A percentile compares a stretch with the other conserved stretches of the same genome.
These are phyloP conservation scores for Tuta absoluta DNA, from an alignment of 2,888 invertebrate species.

Conservation along the genomic window DNA sequence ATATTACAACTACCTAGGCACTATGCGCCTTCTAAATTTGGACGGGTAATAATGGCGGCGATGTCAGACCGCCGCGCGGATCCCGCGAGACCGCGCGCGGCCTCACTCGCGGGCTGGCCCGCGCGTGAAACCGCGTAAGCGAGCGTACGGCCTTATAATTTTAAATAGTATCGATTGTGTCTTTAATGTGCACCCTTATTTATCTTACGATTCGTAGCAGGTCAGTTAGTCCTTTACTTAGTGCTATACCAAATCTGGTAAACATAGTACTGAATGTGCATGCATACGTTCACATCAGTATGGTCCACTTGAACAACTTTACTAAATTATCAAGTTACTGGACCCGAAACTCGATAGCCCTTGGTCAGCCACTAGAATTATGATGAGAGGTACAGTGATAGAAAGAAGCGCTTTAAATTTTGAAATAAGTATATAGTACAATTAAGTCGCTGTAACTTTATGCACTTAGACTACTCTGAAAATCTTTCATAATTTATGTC, in stretches of 20 bases:
- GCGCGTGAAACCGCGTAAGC: too few species aligned
- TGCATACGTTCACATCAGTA: constrained; percentile 29
- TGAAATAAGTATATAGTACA: neutral
- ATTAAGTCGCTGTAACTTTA: too few species aligned
- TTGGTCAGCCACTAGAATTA: constrained; percentile 65
- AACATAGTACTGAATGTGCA: neutral
- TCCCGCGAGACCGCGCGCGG: too few species aligned
- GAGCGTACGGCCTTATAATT: too few species aligned
- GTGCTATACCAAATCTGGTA: constrained; percentile 22
- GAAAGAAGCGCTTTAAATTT: constrained; percentile 41
- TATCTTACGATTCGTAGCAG: neutral
- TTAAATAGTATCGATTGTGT: constrained; percentile 17
- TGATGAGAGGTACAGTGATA: constrained; percentile 46
- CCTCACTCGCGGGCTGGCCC: too few species aligned
- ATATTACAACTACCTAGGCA: too few species aligned
- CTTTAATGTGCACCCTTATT: constrained; percentile 15
- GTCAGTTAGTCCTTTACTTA: neutral
- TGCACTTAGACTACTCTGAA: too few species aligned
- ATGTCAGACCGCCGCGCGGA: too few species aligned
- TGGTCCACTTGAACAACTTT: constrained; percentile 45
- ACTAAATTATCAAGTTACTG: constrained; percentile 68
- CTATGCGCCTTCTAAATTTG: too few species aligned
- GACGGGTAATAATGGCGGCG: too few species aligned
- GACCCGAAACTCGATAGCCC: constrained; percentile 72
- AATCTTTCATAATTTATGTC: too few species aligned